Evolutionary conservation across 2,888 invertebrate genomes (phyloP), one percentile per base, ranked within the genome.

Genomic region (Acanthosoma haemorrhoidale): DNA sequence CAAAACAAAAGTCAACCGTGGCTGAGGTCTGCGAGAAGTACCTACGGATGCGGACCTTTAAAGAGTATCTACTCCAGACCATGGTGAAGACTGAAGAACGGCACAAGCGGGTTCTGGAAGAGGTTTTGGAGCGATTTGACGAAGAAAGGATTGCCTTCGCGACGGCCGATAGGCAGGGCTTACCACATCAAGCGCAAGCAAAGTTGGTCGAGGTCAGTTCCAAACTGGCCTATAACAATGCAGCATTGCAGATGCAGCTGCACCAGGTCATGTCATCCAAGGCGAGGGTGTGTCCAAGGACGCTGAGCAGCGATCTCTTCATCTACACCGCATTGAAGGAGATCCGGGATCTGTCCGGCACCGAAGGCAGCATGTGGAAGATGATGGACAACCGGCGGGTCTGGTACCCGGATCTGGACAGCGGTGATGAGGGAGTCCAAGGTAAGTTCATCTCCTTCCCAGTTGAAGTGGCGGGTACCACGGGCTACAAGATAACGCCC

Each of bases 101-200:
- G 15, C 39, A 64, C 5, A 34, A 39, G 29, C n/a, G 18, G 25
- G 16, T 39, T 1, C 21, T 64, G 38, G 36, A 64, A 5, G 64
- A 64, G 41, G 29, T 41, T 1, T 4, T 64, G 31, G 25, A 25
- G 4, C n/a, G 39, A 8, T 64, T 64, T 41, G 64, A 64, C 64
- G 41, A 25, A 38, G 64, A 64, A 25, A 11, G 64, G 41, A 36
- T 64, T n/a, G 41, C 64, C n/a, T 64, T 64, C 41, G 64, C 64
- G 2, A 25, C 15, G 64, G 18, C 41, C 25, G 64, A 64, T 15
- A 25, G 38, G 15, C 39, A 64, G 3, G 64, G 64, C 3, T 15
- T 15, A 21, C 4, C 41, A 41, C 29, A 25, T 6, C 29, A 51
- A 6, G n/a, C 32, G 1, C 67, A 67, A n/a, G 31, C 31, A 15